These are phyloP conservation scores for Diploptera punctata DNA, from an alignment of 2,888 invertebrate species.

Conservation along the genomic window DNA sequence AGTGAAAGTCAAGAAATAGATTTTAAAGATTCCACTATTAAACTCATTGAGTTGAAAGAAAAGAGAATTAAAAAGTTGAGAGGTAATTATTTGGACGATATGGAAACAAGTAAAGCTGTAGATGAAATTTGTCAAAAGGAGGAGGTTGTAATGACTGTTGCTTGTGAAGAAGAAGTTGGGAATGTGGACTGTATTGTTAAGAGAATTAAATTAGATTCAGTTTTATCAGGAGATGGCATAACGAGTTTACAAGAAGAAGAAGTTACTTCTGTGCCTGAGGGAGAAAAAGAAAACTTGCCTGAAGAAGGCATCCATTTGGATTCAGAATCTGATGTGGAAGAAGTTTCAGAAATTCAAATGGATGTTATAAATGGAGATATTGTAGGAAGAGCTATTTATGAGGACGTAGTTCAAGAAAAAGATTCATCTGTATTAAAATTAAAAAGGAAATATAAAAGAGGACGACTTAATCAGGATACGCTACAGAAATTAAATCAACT, in stretches of 20 bases:
- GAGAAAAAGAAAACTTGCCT: conserved; percentile 43
- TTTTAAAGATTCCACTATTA: conserved; percentile 12
- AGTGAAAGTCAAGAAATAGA: conserved; percentile 9
- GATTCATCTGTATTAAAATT: conserved; percentile 16
- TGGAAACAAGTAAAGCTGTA: not conserved
- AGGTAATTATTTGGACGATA: not conserved
- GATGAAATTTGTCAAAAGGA: conserved; percentile 10
- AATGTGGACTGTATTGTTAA: conserved; percentile 29
- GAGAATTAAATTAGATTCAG: conserved; percentile 24
- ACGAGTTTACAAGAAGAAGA: conserved; percentile 37
- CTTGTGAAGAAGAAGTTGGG: conserved; percentile 25
- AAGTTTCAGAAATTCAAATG: conserved; percentile 32
- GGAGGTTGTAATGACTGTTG: not conserved
- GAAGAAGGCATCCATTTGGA: conserved; percentile 36
- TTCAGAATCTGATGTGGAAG: conserved; percentile 30
- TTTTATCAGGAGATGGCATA: conserved; percentile 17
- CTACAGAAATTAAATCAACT: conserved; percentile 35
- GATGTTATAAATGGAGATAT: conserved; percentile 12
- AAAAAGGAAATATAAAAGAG: conserved; percentile 37
- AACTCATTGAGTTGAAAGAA: conserved; percentile 14
- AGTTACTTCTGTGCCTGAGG: conserved; percentile 35
- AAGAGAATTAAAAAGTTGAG: conserved; percentile 8
- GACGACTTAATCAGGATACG: conserved; percentile 29
- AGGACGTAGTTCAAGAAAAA: conserved; percentile 25
- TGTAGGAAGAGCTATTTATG: conserved; percentile 12